These are phyloP conservation scores for Miniopterus natalensis DNA, from an alignment of 2,113 vertebrate species.

Conservation along the genomic window DNA sequence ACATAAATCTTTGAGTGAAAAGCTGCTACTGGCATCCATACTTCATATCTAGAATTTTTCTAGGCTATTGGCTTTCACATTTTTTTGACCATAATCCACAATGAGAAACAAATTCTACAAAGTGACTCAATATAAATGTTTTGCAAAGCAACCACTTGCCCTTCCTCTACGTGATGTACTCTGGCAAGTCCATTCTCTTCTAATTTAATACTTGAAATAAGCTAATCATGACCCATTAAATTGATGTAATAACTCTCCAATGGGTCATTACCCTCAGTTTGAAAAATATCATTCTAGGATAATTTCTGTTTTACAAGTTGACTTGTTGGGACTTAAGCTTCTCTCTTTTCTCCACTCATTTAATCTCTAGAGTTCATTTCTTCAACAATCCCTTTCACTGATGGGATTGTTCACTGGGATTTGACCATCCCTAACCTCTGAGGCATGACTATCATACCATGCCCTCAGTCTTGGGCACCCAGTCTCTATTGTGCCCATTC, in stretches of 20 bases:
- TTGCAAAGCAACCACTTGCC: neutral
- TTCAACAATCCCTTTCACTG: neutral
- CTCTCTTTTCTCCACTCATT: neutral
- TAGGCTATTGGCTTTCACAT: constrained; percentile 7
- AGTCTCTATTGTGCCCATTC: neutral
- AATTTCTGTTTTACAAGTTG: constrained; percentile 26
- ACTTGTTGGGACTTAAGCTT: constrained; percentile 3
- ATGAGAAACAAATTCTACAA: constrained; percentile 50
- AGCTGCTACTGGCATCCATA: neutral
- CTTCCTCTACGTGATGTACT: constrained; percentile 7
- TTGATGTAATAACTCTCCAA: neutral
- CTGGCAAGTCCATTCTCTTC: constrained; percentile 8
- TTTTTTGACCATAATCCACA: neutral
- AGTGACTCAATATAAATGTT: constrained; percentile 36
- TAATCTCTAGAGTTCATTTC: neutral
- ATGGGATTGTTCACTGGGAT: neutral
- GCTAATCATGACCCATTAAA: neutral
- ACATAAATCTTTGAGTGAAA: constrained; percentile 28
- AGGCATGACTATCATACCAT: neutral
- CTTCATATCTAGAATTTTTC: constrained; percentile 37
- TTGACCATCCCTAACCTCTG: neutral
- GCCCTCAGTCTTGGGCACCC: neutral
- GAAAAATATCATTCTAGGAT: neutral
- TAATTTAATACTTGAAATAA: constrained; percentile 53
- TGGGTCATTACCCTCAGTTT: constrained; percentile 15